phyloP scores from a whole-genome alignment of 2,888 invertebrate genomes.

The Dolomedes plantarius region DNA sequence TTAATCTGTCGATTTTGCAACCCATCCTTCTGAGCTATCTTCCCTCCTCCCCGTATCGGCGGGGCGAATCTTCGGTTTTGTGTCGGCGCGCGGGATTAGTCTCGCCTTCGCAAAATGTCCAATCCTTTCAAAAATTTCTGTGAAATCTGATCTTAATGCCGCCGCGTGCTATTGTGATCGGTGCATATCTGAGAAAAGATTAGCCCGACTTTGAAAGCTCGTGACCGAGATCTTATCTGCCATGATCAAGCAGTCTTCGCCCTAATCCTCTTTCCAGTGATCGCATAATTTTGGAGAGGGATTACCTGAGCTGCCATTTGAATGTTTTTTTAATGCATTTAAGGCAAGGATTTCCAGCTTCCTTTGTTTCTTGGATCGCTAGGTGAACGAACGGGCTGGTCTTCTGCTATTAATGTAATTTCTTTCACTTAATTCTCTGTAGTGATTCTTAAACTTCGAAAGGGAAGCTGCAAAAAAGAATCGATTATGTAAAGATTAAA shows the following conservation, averaged over 20 bases:
- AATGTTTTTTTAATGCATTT: slow-evolving; percentile 21
- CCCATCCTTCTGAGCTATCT: slow-evolving; percentile 44
- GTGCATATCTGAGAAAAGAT: slow-evolving; percentile 65
- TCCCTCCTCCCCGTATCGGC: slow-evolving; percentile 15
- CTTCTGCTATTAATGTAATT: slow-evolving; percentile 2
- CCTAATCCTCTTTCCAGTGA: slow-evolving; percentile 64
- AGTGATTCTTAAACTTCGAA: not conserved
- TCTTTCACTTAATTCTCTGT: not conserved
- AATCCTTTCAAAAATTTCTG: slow-evolving; percentile 67
- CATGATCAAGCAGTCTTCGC: slow-evolving; percentile 51
- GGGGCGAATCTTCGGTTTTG: slow-evolving; percentile 45
- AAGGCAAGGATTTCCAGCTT: slow-evolving; percentile 17
- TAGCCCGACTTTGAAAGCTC: slow-evolving; percentile 60
- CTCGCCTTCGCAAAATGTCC: slow-evolving; percentile 61
- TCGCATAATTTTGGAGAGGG: slow-evolving; percentile 63
- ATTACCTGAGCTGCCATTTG: slow-evolving; percentile 43
- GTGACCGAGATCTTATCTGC: slow-evolving; percentile 69
- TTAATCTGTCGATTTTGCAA: slow-evolving; percentile 8
- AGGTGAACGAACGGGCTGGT: slow-evolving; percentile 23
- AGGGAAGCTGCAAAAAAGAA: not conserved
- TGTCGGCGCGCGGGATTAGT: slow-evolving; percentile 57
- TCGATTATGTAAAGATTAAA: not conserved
- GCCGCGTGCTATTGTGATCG: slow-evolving; percentile 66
- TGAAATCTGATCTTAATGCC: slow-evolving; percentile 61
- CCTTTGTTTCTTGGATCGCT: slow-evolving; percentile 9